phyloP scores from a whole-genome alignment of 2,888 invertebrate species.

The Lobophora halterata region DNA sequence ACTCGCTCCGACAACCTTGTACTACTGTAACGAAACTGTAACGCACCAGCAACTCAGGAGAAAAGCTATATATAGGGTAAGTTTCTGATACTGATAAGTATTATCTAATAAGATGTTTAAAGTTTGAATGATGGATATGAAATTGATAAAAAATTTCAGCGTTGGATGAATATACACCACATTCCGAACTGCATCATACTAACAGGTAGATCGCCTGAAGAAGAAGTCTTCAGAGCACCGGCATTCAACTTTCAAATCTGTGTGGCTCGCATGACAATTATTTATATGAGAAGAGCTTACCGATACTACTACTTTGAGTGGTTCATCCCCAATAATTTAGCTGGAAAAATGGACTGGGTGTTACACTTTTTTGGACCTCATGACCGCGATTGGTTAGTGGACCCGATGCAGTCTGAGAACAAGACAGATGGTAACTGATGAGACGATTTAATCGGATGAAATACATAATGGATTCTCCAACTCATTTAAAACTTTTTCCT shows the following conservation, averaged over 20 bases:
- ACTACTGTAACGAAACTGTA: background rate
- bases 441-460: too few species aligned
- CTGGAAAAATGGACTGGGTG: background rate
- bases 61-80: constrained; percentile 2
- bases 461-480: too few species aligned
- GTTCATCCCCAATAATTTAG: constrained; percentile 1
- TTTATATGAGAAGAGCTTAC: background rate
- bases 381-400: background rate
- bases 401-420: too few species aligned
- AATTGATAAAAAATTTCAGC: constrained; percentile 1
- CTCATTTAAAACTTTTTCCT: too few species aligned
- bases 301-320: constrained; percentile 1
- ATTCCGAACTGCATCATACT: background rate
- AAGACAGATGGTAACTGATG: too few species aligned
- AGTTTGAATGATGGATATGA: too few species aligned
- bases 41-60: background rate
- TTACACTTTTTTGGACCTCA: constrained; percentile 2
- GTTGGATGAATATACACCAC: background rate
- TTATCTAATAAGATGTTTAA: too few species aligned
- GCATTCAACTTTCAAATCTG: constrained; percentile 18
- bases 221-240: constrained; percentile 1
- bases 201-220: background rate
- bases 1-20: too few species aligned
- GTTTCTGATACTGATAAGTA: too few species aligned
- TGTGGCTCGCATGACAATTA: constrained; percentile 5